Conservation (phyloP, 2,797 vertebrate genomes). For the Cynodonichthys magdalenae region DNA sequence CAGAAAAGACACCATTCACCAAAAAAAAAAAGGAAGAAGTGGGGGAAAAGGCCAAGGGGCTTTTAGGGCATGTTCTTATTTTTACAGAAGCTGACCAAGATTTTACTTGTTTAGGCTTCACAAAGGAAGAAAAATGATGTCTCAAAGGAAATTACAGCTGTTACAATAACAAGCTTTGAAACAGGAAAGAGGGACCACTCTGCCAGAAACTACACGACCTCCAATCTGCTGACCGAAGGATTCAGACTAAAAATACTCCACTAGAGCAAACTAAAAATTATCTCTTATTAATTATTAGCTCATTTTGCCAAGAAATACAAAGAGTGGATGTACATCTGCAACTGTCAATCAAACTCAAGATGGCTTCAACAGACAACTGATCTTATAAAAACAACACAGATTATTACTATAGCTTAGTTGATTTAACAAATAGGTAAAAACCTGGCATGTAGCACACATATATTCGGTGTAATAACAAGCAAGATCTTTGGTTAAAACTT, state of each 20-base stretch:
- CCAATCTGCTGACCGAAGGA: slow-evolving; percentile 2
- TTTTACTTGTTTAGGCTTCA: slow-evolving; percentile 3
- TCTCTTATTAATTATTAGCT: too few species aligned
- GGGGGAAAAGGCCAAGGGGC: not conserved
- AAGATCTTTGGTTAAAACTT: too few species aligned
- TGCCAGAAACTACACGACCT: slow-evolving; percentile 12
- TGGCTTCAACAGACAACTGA: too few species aligned
- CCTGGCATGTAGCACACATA: too few species aligned
- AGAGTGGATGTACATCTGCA: too few species aligned
- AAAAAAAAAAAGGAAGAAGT: not conserved
- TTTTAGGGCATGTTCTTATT: slow-evolving; percentile 14
- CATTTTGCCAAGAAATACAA: too few species aligned
- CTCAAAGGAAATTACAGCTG: slow-evolving; percentile 34
- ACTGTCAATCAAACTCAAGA: too few species aligned
- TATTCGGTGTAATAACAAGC: too few species aligned
- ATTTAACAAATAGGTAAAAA: too few species aligned
- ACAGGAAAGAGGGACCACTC: slow-evolving; percentile 6
- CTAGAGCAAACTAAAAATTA: too few species aligned
- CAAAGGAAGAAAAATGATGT: slow-evolving; percentile 1
- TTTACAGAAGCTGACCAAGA: not conserved
- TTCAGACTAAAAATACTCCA: slow-evolving; percentile 2
- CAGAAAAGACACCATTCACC: slow-evolving; percentile 31
- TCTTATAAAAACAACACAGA: too few species aligned
- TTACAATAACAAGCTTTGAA: slow-evolving; percentile 20
- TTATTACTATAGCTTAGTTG: too few species aligned